These are phyloP conservation scores for Enteromius radiatus DNA, from an alignment of 2,797 vertebrate genomes.

Conservation along the genomic window DNA sequence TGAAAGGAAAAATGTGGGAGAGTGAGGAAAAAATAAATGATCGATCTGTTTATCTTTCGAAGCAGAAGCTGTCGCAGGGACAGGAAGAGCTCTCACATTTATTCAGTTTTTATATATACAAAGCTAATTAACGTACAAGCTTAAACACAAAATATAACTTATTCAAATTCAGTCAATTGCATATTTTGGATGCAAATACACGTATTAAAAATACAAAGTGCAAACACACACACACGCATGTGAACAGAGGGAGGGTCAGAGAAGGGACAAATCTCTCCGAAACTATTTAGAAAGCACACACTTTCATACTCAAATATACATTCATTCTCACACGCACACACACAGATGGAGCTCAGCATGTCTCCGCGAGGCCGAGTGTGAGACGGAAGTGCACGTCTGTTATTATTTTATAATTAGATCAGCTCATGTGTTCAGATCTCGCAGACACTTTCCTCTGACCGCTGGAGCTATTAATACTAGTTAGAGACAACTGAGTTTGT, in stretches of 20 bases:
- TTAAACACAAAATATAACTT: constrained; percentile 4
- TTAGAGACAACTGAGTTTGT: background rate
- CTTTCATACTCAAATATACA: constrained; percentile 37
- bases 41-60: background rate
- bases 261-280: constrained; percentile 18
- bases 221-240: background rate
- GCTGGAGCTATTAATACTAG: constrained; percentile 4
- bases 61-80: background rate
- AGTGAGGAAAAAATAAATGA: constrained; percentile 9
- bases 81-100: background rate
- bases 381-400: constrained; percentile 52
- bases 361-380: constrained; percentile 32
- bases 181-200: constrained; percentile 7
- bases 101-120: constrained; percentile 20
- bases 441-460: constrained; percentile 1
- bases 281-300: constrained; percentile 20
- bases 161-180: constrained; percentile 8
- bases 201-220: background rate
- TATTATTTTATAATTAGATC: constrained; percentile 61
- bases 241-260: constrained; percentile 17
- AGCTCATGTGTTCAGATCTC: constrained; percentile 22
- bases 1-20: background rate
- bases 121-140: background rate
- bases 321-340: background rate
- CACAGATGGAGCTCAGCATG: constrained; percentile 58